Conservation (phyloP, 1,140 invertebrate species). For the Pseudomyrmex flavicornis region DNA sequence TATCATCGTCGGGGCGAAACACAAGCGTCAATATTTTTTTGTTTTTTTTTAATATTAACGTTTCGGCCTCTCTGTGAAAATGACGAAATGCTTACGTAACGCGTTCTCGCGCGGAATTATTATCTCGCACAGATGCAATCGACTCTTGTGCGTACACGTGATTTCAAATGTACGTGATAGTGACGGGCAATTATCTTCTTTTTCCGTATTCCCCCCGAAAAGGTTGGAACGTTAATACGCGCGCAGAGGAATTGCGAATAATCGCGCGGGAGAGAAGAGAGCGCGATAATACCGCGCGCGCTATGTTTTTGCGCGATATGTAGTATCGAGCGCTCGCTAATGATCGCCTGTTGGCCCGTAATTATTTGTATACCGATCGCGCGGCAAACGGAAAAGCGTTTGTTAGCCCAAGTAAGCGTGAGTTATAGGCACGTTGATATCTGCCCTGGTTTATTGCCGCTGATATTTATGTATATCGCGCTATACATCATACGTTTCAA, state of each 20-base stretch:
- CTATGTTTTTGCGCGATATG: slow-evolving; percentile 64
- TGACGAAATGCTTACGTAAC: slow-evolving; percentile 1
- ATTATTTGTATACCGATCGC: slow-evolving; percentile 66
- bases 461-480: slow-evolving; percentile 70
- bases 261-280: slow-evolving; percentile 44
- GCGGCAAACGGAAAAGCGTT: slow-evolving; percentile 65
- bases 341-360: slow-evolving; percentile 61
- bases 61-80: neutral
- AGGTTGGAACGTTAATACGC: neutral
- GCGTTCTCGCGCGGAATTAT: slow-evolving; percentile 17
- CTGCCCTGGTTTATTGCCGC: slow-evolving; percentile 59
- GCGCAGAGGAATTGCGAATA: slow-evolving; percentile 43
- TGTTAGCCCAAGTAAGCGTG: slow-evolving; percentile 39
- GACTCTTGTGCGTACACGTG: slow-evolving; percentile 18
- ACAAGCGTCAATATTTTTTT: neutral
- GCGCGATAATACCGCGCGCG: slow-evolving; percentile 50
- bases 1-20: slow-evolving; percentile 3
- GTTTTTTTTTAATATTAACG: slow-evolving; percentile 12
- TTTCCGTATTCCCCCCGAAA: slow-evolving; percentile 9
- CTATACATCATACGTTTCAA: slow-evolving; percentile 68
- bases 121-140: neutral
- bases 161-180: neutral
- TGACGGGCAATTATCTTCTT: neutral
- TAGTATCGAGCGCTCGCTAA: slow-evolving; percentile 59
- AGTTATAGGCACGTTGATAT: slow-evolving; percentile 71